Evolutionary conservation across 2,113 vertebrate genomes (phyloP).

Genomic region (Protobothrops flavoviridis): DNA sequence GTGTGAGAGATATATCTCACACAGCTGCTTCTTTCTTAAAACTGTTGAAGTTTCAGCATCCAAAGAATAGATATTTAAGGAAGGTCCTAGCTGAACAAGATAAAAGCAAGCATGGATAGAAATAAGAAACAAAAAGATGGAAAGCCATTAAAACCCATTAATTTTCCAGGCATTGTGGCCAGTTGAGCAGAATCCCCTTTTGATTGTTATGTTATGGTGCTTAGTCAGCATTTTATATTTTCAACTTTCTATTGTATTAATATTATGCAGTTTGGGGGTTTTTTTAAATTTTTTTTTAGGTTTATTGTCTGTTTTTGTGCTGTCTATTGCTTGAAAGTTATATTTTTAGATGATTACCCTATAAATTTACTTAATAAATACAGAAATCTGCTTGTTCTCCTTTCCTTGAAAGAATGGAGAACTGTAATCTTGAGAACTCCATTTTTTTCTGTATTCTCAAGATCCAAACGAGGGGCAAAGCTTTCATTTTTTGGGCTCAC

Average conservation of each 20-base stretch:
- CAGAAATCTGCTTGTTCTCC: neutral
- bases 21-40: neutral
- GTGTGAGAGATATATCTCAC: neutral
- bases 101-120: slow-evolving; percentile 11
- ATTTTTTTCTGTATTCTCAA: neutral
- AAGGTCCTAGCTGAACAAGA: neutral
- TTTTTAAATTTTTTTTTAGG: too few species aligned
- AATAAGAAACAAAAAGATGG: neutral
- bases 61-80: neutral
- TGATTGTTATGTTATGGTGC: neutral
- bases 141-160: neutral
- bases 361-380: neutral
- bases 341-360: neutral
- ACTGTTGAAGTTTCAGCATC: neutral
- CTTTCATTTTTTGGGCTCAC: neutral
- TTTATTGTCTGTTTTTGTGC: neutral
- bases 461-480: neutral
- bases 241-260: neutral
- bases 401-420: neutral
- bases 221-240: neutral
- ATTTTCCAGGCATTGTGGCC: neutral
- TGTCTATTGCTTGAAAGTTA: neutral
- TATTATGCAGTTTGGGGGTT: neutral
- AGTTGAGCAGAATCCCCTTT: neutral
- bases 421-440: neutral